Conservation (phyloP, 2,113 vertebrate species). For the Poeciliopsis occidentalis region DNA sequence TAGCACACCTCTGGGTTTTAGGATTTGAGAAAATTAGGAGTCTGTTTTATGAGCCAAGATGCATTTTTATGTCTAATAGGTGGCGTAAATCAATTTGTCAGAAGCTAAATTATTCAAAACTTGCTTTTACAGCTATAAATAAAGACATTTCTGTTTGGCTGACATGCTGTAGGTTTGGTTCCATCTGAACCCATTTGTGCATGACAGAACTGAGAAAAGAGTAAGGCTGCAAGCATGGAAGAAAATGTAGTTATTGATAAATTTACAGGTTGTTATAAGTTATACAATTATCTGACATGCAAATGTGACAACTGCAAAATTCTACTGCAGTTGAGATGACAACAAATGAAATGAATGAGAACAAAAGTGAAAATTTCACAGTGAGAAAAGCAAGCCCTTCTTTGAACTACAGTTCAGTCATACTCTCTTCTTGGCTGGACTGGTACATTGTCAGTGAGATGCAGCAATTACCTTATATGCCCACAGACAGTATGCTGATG, state of each 20-base stretch:
- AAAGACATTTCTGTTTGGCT: constrained; percentile 28
- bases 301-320: not conserved
- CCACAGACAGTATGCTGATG: constrained; percentile 25
- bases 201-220: constrained; percentile 7
- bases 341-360: constrained; percentile 2
- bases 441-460: constrained; percentile 33
- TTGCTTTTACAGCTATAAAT: constrained; percentile 30
- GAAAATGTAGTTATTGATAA: constrained; percentile 15
- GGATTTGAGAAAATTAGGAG: constrained; percentile 14
- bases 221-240: constrained; percentile 8
- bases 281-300: no score
- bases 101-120: constrained; percentile 41
- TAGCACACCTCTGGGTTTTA: constrained; percentile 35
- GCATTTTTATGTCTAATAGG: constrained; percentile 16
- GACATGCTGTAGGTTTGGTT: constrained; percentile 18
- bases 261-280: constrained; percentile 7
- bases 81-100: constrained; percentile 9
- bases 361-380: constrained; percentile 22
- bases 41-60: constrained; percentile 20
- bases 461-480: constrained; percentile 39
- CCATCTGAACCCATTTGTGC: constrained; percentile 39
- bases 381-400: constrained; percentile 7
- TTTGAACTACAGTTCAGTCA: constrained; percentile 6
- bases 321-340: not conserved
- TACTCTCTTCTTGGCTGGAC: constrained; percentile 17